phyloP scores from a whole-genome alignment of 1,140 invertebrate genomes.

The Meloidogyne hapla region DNA sequence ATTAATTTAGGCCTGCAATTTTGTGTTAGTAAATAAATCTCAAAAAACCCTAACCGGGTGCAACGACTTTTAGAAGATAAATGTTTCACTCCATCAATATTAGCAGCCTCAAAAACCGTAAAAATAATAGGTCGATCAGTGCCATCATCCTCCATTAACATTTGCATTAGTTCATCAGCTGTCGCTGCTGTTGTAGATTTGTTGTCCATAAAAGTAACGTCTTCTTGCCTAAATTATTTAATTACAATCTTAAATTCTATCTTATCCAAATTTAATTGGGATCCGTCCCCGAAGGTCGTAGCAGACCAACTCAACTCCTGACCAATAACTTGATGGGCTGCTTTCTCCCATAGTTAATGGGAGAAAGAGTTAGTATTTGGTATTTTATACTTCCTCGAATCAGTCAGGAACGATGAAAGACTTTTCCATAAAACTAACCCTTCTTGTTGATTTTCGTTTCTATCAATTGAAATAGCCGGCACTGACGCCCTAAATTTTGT shows the following conservation, averaged over 20 bases:
- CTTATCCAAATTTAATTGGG: too few species aligned
- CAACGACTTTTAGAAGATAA: slow-evolving; percentile 35
- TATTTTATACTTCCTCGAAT: too few species aligned
- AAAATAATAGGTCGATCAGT: slow-evolving; percentile 38
- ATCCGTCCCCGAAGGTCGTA: too few species aligned
- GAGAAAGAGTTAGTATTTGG: too few species aligned
- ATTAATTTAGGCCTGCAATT: not conserved
- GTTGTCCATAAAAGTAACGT: not conserved
- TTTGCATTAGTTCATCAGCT: slow-evolving; percentile 34
- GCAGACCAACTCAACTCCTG: too few species aligned
- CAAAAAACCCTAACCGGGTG: slow-evolving; percentile 30
- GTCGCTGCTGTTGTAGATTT: slow-evolving; percentile 7
- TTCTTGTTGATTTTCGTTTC: not conserved
- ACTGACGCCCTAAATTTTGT: slow-evolving; percentile 1
- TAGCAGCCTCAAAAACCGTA: slow-evolving; percentile 43
- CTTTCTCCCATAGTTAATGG: too few species aligned
- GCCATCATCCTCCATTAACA: slow-evolving; percentile 49
- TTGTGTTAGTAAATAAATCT: slow-evolving; percentile 1
- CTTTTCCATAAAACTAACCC: not conserved
- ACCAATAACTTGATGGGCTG: too few species aligned
- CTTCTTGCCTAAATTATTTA: not conserved
- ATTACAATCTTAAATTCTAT: too few species aligned
- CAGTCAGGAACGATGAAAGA: not conserved
- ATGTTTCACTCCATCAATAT: slow-evolving; percentile 52
- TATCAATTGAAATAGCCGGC: slow-evolving; percentile 23